Evolutionary conservation across 2,113 vertebrate species (phyloP), one percentile per base, ranked within the genome.

Genomic region (Ascaphus truei): DNA sequence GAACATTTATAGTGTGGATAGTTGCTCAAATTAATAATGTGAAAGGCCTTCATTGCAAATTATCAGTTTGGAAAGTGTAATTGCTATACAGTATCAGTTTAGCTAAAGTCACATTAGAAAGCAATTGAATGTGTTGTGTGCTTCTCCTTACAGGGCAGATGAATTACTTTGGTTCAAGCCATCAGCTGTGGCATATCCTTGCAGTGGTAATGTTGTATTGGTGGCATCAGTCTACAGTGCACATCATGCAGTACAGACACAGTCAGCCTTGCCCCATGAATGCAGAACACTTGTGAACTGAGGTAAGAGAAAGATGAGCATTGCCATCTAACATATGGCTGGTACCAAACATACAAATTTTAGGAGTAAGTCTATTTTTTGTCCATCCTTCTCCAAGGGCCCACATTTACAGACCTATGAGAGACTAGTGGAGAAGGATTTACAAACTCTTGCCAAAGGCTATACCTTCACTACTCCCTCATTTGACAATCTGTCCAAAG

Each of bases 131-230:
- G 4, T 15, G 23, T 13, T 37, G 16, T 12, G 16, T 12, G 20
- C 16, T 60, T 60, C 68, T 39, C 31, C 25, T 74, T 60, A 2
- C 80, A 99, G 96, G 96, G 64, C 96, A 99, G 84, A 72, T 99
- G 69, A 99, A 98, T 89, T 98, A 98, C 88, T 81, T 98, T 77
- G 96, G 96, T 74, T 94, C 96, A 1, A 99, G 96, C 65, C 96
- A 99, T 88, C 96, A 99, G 77, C 83, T 97, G 20, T 99, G 95
- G 94, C 96, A 99, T 26, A 16, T 98, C 66, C 90, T 99, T 51
- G 94, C 96, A 31, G 93, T 99, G 3, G 84, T 96, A 41, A 95
- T 99, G 95, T 84, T 99, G 30, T 98, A 98, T 26, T 98, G 96
- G 96, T 99, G 96, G 96, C 96, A 98, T 71, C 94, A 98, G 67